A percentile compares a stretch with the other conserved stretches of the same genome.
Conservation (phyloP, 2,113 vertebrate species). For the Channa maculata region DNA sequence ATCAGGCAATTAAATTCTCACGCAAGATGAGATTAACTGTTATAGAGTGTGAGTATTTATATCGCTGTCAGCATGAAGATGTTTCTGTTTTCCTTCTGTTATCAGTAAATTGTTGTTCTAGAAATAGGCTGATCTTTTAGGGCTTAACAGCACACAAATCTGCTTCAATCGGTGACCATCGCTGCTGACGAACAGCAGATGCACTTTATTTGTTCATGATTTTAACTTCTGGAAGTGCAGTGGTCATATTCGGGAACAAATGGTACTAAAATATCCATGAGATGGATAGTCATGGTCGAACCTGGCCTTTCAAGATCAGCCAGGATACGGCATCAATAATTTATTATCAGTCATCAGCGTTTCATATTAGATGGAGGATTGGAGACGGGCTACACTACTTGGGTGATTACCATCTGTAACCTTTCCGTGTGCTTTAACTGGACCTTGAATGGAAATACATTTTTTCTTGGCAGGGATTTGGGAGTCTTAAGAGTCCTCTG, state of each 20-base stretch:
- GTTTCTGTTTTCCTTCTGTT: background rate
- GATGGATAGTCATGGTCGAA: slow-evolving; percentile 55
- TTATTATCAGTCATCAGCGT: slow-evolving; percentile 68
- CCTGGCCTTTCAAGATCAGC: slow-evolving; percentile 68
- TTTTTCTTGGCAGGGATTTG: slow-evolving; percentile 53
- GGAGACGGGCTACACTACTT: slow-evolving; percentile 62
- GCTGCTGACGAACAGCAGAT: background rate
- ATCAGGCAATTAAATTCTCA: background rate
- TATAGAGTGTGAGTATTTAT: background rate
- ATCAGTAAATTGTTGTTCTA: background rate
- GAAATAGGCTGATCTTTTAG: background rate
- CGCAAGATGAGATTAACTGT: background rate
- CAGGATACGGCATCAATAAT: slow-evolving; percentile 75
- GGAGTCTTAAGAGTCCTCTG: slow-evolving; percentile 45
- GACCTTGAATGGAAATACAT: slow-evolving; percentile 58
- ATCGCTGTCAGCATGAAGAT: background rate
- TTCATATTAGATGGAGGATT: slow-evolving; percentile 73
- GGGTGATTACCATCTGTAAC: slow-evolving; percentile 69
- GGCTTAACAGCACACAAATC: background rate
- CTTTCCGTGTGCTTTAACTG: slow-evolving; percentile 52
- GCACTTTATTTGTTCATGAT: slow-evolving; percentile 41
- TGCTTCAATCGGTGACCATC: background rate
- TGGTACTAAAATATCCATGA: slow-evolving; percentile 73
- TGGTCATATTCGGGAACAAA: slow-evolving; percentile 58
- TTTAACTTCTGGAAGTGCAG: slow-evolving; percentile 26